Conservation (phyloP, 2,888 invertebrate species). For the Odontocerum albicorne region DNA sequence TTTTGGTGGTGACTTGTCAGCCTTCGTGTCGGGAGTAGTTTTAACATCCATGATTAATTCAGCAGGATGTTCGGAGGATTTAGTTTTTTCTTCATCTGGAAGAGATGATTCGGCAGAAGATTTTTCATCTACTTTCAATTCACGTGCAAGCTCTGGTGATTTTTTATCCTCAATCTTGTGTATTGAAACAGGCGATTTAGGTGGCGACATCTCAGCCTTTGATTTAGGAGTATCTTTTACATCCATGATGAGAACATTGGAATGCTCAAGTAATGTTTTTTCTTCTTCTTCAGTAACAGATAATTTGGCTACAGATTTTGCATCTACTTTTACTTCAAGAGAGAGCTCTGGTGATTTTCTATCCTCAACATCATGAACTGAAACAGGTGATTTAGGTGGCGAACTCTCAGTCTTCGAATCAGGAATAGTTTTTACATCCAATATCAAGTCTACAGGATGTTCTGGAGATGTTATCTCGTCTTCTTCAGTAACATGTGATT, state of each 20-base stretch:
- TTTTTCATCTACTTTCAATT: not conserved
- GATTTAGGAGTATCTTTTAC: not conserved
- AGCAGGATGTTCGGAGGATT: not conserved
- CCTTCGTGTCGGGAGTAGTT: not conserved
- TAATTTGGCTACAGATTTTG: not conserved
- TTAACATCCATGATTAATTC: not conserved
- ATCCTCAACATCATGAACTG: not conserved
- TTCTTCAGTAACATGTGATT: not conserved
- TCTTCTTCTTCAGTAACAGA: too few relatives aligned
- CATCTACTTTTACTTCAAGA: not conserved
- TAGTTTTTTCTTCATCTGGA: not conserved
- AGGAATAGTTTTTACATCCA: slow-evolving; percentile 3
- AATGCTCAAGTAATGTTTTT: too few relatives aligned
- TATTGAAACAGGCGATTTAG: too few relatives aligned
- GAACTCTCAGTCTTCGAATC: not conserved
- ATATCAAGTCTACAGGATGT: not conserved
- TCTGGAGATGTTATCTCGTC: not conserved
- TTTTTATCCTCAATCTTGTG: too few relatives aligned
- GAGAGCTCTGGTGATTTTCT: too few relatives aligned
- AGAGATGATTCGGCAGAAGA: not conserved
- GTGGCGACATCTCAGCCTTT: not conserved
- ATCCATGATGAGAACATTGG: not conserved
- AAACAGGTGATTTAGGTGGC: slow-evolving; percentile 1
- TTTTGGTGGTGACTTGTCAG: not conserved
- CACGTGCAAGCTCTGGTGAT: not conserved